phyloP scores from a whole-genome alignment of 2,797 vertebrate species.

The Mareca penelope region DNA sequence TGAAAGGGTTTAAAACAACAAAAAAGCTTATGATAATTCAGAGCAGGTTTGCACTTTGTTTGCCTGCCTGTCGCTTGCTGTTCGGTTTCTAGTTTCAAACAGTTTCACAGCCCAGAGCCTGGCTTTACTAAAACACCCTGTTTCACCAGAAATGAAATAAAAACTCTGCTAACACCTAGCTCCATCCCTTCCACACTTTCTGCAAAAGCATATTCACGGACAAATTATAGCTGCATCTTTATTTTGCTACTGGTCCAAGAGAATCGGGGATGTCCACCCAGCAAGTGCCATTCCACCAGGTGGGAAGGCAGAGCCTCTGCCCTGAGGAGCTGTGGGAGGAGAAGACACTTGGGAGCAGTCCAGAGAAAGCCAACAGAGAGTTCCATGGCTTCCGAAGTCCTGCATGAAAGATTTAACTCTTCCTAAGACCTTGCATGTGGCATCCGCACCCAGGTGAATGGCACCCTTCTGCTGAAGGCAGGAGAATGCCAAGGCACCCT shows the following conservation, averaged over 20 bases:
- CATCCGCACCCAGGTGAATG: rapidly evolving
- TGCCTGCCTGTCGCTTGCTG: neutral
- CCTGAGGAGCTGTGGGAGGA: neutral
- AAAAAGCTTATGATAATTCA: constrained; percentile 3
- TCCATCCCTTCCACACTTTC: neutral
- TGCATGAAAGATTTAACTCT: neutral
- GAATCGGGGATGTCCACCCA: neutral
- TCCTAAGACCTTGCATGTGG: rapidly evolving
- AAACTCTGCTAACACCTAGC: neutral
- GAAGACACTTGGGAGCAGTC: neutral
- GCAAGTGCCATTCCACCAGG: neutral
- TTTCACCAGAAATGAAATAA: neutral
- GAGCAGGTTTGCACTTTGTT: neutral
- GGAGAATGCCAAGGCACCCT: neutral
- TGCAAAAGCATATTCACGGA: neutral
- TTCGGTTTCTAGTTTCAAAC: neutral
- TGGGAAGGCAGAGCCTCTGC: neutral
- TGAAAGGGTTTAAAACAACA: constrained; percentile 27
- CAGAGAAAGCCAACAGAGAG: neutral
- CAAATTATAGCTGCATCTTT: neutral
- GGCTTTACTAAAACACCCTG: neutral
- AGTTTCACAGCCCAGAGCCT: neutral
- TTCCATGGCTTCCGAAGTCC: neutral
- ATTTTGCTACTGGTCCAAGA: neutral
- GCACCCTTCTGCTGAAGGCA: neutral